A percentile compares a stretch with the other conserved stretches of the same genome.
Evolutionary conservation across 2,888 invertebrate genomes (phyloP).

Genomic region (Idaea straminata): DNA sequence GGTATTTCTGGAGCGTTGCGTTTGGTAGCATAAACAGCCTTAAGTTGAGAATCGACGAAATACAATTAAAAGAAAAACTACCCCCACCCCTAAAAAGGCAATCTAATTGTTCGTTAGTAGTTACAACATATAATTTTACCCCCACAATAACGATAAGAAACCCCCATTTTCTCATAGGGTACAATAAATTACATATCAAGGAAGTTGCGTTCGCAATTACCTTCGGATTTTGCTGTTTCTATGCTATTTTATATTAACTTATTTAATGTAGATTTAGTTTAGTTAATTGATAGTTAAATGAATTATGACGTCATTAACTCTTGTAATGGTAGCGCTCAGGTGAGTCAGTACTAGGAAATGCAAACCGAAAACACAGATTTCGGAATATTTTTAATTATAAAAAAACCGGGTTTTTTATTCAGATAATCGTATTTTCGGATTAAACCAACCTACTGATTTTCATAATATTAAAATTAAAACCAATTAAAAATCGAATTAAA

Average conservation of each 20-base stretch:
- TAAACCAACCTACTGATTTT: no score
- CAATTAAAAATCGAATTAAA: no score
- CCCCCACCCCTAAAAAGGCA: background rate
- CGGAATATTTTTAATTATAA: no score
- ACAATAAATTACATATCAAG: constrained; percentile 21
- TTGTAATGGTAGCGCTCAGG: no score
- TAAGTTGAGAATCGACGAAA: background rate
- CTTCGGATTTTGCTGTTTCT: background rate
- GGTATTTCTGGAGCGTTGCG: no score
- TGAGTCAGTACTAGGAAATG: no score
- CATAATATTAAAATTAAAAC: no score
- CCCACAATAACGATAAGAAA: constrained; percentile 16
- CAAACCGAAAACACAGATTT: no score
- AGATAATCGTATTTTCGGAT: no score
- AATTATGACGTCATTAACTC: no score
- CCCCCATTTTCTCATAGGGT: constrained; percentile 16
- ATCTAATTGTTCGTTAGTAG: constrained; percentile 20
- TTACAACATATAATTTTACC: constrained; percentile 32
- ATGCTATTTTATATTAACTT: background rate
- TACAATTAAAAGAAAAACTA: background rate
- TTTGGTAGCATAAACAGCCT: no score
- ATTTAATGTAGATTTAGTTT: background rate
- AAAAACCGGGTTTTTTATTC: no score
- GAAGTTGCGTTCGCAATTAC: constrained; percentile 10
- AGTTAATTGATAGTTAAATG: background rate